A percentile compares a stretch with the other conserved stretches of the same genome.
phyloP scores from a whole-genome alignment of 2,113 vertebrate species.

The Indicator maculatus region DNA sequence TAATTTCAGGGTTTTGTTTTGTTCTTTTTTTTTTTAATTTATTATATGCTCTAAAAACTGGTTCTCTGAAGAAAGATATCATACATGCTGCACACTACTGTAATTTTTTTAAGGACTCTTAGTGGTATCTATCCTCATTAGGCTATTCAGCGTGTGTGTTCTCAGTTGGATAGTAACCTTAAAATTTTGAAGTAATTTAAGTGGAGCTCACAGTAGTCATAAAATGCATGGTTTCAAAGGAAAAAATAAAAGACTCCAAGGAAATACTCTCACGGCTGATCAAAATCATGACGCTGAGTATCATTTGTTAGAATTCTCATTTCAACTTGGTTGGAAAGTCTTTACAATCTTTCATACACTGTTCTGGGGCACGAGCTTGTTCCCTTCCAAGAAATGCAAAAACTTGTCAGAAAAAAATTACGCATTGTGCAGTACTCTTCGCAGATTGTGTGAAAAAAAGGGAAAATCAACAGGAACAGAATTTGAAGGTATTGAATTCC shows the following conservation, averaged over 20 bases:
- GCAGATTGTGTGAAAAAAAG: not conserved
- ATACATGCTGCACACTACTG: not conserved
- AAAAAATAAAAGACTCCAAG: not conserved
- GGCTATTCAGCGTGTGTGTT: constrained; percentile 10
- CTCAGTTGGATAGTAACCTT: constrained; percentile 34
- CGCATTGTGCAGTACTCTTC: not conserved
- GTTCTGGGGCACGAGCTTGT: not conserved
- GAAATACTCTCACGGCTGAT: not conserved
- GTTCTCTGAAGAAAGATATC: not conserved
- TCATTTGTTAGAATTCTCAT: not conserved
- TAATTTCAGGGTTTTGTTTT: not conserved
- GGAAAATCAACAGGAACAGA: not conserved
- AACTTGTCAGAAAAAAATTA: not conserved
- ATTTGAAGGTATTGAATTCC: not conserved
- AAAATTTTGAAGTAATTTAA: constrained; percentile 16
- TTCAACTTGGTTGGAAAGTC: not conserved
- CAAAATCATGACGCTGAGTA: not conserved
- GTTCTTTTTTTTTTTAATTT: not conserved
- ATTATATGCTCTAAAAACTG: not conserved
- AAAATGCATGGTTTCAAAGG: not conserved
- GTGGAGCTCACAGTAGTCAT: not conserved
- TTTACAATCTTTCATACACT: not conserved
- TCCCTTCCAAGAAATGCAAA: not conserved
- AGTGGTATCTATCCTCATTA: constrained; percentile 39
- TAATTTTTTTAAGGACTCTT: constrained; percentile 11